Evolutionary conservation across 2,113 vertebrate genomes (phyloP).

Genomic region (Elgaria multicarinata): DNA sequence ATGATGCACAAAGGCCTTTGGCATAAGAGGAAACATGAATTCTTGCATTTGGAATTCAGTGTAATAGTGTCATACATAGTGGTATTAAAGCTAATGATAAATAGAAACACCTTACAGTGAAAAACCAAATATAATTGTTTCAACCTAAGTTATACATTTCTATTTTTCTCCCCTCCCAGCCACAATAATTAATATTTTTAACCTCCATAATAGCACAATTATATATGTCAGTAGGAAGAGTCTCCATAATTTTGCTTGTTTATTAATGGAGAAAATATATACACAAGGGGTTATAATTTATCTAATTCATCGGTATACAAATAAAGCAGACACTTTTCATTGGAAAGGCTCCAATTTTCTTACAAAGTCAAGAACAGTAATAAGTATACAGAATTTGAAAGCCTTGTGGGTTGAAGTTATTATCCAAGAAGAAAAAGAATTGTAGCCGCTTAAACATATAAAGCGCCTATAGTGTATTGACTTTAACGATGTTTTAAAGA

Average conservation of each 20-base stretch:
- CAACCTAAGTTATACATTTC: background rate
- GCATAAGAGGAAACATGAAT: background rate
- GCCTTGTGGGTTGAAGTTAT: background rate
- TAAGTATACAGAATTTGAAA: background rate
- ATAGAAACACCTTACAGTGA: background rate
- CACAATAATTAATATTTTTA: conserved; percentile 9
- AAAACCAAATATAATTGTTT: background rate
- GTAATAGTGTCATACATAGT: background rate
- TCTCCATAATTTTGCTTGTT: background rate
- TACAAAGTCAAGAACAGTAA: conserved; percentile 21
- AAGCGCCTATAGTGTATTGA: background rate
- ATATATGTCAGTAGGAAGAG: background rate
- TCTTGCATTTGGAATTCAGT: background rate
- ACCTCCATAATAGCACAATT: background rate
- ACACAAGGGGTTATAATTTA: background rate
- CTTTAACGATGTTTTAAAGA: background rate
- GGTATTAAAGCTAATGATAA: background rate
- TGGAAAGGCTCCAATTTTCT: conserved; percentile 6
- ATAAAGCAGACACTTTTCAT: background rate
- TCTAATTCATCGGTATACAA: conserved; percentile 12
- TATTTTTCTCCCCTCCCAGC: background rate
- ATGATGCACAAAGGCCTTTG: background rate
- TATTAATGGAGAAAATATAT: background rate
- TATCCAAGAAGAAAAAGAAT: background rate
- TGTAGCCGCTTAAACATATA: background rate